A percentile compares a stretch with the other conserved stretches of the same genome.
Evolutionary conservation across 2,797 vertebrate species (phyloP).

Genomic region (Xyrichtys novacula): DNA sequence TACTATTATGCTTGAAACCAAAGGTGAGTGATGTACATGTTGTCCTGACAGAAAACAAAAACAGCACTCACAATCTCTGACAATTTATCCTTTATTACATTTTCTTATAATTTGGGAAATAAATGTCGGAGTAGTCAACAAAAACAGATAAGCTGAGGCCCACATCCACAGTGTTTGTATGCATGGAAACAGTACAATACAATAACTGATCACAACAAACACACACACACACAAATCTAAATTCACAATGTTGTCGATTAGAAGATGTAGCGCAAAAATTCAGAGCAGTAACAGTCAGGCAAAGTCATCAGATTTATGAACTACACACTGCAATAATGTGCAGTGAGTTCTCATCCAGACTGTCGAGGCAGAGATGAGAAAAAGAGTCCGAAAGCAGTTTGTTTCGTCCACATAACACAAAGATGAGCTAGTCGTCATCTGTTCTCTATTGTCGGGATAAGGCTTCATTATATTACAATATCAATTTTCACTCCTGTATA

Average conservation of each 20-base stretch:
- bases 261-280: background rate
- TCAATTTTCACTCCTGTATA: background rate
- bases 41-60: too few species aligned
- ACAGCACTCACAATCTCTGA: too few species aligned
- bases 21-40: too few species aligned
- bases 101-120: too few species aligned
- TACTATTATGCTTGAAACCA: too few species aligned
- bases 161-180: too few species aligned
- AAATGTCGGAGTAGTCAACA: too few species aligned
- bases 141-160: too few species aligned
- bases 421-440: background rate
- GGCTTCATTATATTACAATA: constrained; percentile 6
- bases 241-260: background rate
- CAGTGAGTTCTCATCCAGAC: background rate
- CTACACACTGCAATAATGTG: background rate
- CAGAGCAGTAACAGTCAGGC: background rate
- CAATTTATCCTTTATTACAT: too few species aligned
- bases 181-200: background rate
- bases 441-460: background rate
- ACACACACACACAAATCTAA: background rate
- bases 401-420: background rate
- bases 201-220: background rate
- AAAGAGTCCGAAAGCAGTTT: background rate
- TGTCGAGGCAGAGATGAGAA: background rate
- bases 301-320: background rate